Conservation (phyloP, 2,888 invertebrate species). For the Antitype chi region DNA sequence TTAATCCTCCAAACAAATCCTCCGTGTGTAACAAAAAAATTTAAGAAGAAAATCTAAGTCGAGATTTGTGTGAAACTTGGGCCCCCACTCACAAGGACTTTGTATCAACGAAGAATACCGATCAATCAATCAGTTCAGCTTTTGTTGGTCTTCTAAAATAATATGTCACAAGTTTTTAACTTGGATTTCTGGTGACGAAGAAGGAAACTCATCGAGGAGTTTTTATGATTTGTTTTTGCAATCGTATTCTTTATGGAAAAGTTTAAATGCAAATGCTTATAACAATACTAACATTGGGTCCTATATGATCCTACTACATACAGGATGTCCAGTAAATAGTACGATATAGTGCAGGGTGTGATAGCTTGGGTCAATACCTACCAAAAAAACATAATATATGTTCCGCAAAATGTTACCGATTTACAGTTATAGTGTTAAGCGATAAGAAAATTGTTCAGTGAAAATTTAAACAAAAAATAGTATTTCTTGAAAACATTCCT, state of each 20-base stretch:
- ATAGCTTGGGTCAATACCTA: too few relatives aligned
- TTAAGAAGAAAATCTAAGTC: conserved; percentile 64
- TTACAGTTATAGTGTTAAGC: too few relatives aligned
- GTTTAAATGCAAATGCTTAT: not conserved
- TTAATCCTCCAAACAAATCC: not conserved
- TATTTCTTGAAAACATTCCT: too few relatives aligned
- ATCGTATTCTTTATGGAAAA: not conserved
- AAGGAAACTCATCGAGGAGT: conserved; percentile 13
- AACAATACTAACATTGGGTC: not conserved
- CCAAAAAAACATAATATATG: too few relatives aligned
- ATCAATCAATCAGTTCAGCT: conserved; percentile 65
- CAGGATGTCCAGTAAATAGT: too few relatives aligned
- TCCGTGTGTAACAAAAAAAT: conserved; percentile 59
- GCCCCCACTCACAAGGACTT: conserved; percentile 63
- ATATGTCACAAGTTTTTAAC: conserved; percentile 64
- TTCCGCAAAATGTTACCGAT: too few relatives aligned
- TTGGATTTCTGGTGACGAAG: conserved; percentile 37
- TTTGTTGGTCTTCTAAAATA: conserved; percentile 65
- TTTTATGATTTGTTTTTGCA: conserved; percentile 4
- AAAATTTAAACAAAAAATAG: too few relatives aligned
- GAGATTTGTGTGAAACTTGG: conserved; percentile 62
- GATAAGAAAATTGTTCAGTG: too few relatives aligned
- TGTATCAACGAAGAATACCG: conserved; percentile 68
- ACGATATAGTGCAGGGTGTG: too few relatives aligned
- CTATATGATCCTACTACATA: too few relatives aligned